These are phyloP conservation scores for Melangyna quadrimaculata DNA, from an alignment of 2,888 invertebrate species.

Conservation along the genomic window DNA sequence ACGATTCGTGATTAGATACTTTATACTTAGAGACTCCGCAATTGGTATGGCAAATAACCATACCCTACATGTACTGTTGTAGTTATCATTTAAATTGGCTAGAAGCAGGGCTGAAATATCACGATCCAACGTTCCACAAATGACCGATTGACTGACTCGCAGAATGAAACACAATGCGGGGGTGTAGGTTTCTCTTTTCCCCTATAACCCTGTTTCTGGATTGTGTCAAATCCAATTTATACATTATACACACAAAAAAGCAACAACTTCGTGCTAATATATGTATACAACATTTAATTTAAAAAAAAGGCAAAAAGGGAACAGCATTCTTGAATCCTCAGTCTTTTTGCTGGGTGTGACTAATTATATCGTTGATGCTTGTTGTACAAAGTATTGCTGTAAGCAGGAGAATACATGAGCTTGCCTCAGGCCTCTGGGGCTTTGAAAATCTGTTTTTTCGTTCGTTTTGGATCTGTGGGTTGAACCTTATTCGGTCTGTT, in stretches of 20 bases:
- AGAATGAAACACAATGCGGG: slow-evolving; percentile 32
- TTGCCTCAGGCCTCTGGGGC: slow-evolving; percentile 45
- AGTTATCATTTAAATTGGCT: slow-evolving; percentile 59
- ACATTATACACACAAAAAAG: slow-evolving; percentile 16
- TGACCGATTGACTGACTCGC: slow-evolving; percentile 69
- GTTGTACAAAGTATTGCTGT: slow-evolving; percentile 48
- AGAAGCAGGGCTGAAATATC: slow-evolving; percentile 65
- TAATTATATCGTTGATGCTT: slow-evolving; percentile 65
- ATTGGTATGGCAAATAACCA: slow-evolving; percentile 37
- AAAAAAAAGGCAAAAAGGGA: slow-evolving; percentile 45
- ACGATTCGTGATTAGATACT: slow-evolving; percentile 18
- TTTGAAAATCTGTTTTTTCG: slow-evolving; percentile 41
- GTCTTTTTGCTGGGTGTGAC: slow-evolving; percentile 66
- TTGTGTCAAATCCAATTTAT: slow-evolving; percentile 57
- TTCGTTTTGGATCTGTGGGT: slow-evolving; percentile 32
- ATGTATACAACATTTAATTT: background rate
- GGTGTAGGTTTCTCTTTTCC: slow-evolving; percentile 23
- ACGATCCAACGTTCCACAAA: slow-evolving; percentile 63
- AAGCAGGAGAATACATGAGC: slow-evolving; percentile 51
- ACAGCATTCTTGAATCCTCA: slow-evolving; percentile 61
- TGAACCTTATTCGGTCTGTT: slow-evolving; percentile 62
- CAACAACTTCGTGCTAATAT: slow-evolving; percentile 38
- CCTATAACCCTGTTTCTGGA: background rate
- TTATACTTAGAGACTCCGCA: slow-evolving; percentile 18
- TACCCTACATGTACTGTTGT: slow-evolving; percentile 41